Evolutionary conservation across 2,888 invertebrate species (phyloP).

Genomic region (Nemurella pictetii): DNA sequence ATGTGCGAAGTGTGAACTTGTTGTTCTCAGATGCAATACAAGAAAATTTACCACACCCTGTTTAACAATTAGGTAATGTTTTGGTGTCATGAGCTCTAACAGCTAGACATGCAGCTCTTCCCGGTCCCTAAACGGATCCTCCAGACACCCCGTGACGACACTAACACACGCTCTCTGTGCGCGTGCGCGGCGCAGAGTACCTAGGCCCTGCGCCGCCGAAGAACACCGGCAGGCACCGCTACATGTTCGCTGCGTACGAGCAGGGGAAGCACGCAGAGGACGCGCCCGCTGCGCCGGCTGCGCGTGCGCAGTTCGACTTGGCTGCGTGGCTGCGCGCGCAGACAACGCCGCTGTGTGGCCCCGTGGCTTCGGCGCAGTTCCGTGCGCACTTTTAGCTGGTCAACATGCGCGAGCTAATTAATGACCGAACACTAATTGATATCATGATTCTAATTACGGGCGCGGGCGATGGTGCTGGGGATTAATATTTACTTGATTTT

Average conservation of each 20-base stretch:
- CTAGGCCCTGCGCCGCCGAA: constrained; percentile 57
- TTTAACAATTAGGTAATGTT: too few species aligned
- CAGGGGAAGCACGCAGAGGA: constrained; percentile 46
- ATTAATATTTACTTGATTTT: not conserved
- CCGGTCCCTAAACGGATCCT: too few species aligned
- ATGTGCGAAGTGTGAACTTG: too few species aligned
- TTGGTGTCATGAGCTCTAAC: too few species aligned
- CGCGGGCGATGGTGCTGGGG: not conserved
- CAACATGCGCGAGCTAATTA: not conserved
- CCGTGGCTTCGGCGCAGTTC: constrained; percentile 41
- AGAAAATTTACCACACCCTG: too few species aligned
- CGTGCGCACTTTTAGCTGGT: constrained; percentile 10
- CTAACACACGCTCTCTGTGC: not conserved
- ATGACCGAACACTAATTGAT: too few species aligned
- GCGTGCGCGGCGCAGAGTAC: constrained; percentile 50
- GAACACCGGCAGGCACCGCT: constrained; percentile 56
- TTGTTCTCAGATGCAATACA: too few species aligned
- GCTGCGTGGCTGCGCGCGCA: constrained; percentile 35
- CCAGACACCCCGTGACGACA: not conserved
- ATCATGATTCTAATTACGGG: too few species aligned
- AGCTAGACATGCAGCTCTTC: too few species aligned
- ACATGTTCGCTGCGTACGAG: constrained; percentile 55
- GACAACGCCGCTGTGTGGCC: constrained; percentile 37
- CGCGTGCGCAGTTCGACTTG: constrained; percentile 39
- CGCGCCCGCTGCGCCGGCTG: not conserved